Conservation (phyloP, 2,888 invertebrate genomes). For the Agrochola lota region DNA sequence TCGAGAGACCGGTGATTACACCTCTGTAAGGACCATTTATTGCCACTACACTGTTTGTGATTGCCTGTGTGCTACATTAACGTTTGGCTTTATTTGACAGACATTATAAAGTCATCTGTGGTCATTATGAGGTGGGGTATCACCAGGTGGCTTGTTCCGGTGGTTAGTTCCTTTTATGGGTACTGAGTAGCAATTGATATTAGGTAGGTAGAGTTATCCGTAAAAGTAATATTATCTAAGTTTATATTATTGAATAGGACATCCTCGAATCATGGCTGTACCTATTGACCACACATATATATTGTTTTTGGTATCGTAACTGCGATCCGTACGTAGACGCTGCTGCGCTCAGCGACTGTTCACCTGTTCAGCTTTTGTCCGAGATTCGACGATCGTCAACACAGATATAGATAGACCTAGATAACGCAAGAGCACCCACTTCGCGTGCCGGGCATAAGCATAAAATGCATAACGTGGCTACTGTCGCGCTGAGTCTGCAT, state of each 20-base stretch:
- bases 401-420: too few species aligned
- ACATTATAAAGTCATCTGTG: conserved; percentile 61
- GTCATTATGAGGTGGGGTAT: conserved; percentile 36
- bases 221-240: background rate
- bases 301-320: background rate
- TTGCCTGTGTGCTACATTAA: conserved; percentile 70
- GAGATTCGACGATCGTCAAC: background rate
- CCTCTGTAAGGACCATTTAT: conserved; percentile 74
- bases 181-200: background rate
- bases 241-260: background rate
- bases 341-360: background rate
- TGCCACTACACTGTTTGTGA: conserved; percentile 76
- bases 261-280: background rate
- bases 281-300: background rate
- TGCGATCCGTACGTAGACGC: background rate
- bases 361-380: background rate
- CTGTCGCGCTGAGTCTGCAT: too few species aligned
- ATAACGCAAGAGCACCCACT: too few species aligned
- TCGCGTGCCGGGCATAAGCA: too few species aligned
- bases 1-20: conserved; percentile 77
- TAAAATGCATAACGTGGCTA: too few species aligned
- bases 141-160: conserved; percentile 9
- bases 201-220: background rate
- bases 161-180: conserved; percentile 13
- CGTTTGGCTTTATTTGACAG: conserved; percentile 60